Evolutionary conservation across 2,888 invertebrate species (phyloP), one percentile per base, ranked within the genome.

Genomic region (Syrista parreyssii): DNA sequence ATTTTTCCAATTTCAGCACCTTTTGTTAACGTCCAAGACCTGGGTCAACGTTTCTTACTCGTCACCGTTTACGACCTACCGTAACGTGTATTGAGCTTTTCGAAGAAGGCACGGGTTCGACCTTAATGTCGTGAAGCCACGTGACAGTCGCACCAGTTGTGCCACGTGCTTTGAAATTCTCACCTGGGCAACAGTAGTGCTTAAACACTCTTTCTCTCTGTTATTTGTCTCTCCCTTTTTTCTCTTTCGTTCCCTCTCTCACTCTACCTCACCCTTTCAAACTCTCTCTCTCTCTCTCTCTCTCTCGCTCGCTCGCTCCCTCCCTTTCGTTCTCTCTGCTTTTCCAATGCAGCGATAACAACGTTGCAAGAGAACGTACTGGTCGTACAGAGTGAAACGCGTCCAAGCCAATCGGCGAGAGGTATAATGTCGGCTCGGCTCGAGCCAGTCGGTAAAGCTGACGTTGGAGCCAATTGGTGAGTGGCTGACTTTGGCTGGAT

Each of bases 401-500:
- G 55, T 55, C 55, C 23, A 23, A 55, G 55, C 55, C 23, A 55
- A 55, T 23, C 55, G 55, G 23, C 55, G 23, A 23, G 55, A 2
- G 55, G 55, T 23, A 55, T 9, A 9, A 15, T 6, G 23, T 55
- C 23, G 12, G 55, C 55, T 55, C 55, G 55, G 23, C 55, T 55
- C 55, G 55, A 55, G 55, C 55, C 55, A 23, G 55, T 55, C 32
- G 32, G 31, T 32, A 71, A 33, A 31, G 75, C 68, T 75, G 71
- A 81, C 86, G 84, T 85, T 81, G 82, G 87, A 89, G 88, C 89
- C 89, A 87, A 84, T 84, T 85, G 84, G 84, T 84, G 87, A 89
- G 86, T 87, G 89, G 89, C 88, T 89, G 89, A 85, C 83, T 85
- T 75, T 76, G 83, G 81, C 76, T 76, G 81, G 80, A 77, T 76